Base-by-base conservation (phyloP, 2,113 vertebrate genomes). In the Oryzias javanicus region DNA sequence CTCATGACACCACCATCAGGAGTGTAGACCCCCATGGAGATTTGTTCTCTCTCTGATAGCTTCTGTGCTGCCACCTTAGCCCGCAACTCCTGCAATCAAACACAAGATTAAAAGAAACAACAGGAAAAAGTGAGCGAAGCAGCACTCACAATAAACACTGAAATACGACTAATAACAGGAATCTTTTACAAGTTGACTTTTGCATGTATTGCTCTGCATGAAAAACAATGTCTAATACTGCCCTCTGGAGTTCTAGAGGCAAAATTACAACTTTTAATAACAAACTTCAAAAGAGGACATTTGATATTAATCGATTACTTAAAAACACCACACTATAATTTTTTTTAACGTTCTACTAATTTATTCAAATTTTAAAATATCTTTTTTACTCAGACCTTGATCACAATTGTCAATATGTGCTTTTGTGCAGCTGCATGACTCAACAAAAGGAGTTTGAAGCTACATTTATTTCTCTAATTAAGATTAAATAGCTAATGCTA, bases 51-150 rank as follows among this genome's bases (percentile, higher is more conserved):
- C 82, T 95, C 91, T 15, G 93, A 91, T 82, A 99, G 91, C 79
- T 94, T 99, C 81, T 95, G 94, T 67, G 95, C 95, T 64, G 95
- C 93, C 50, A 94, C 81, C 81, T 92, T 97, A 75, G 93, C 95
- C 78, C 97, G 94, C 82, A 94, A 77, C 83, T 94, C 95, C 96
- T 96, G 85, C 81, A 81, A 85, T 76, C 59, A 78, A 82, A 85
- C 69, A 73, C 62, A 74, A 72, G n/a, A 73, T 55, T 76, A 64
- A 54, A 53, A 67, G 60, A 79, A 74, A 71, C 68, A 75, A 85
- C 80, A 84, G 76, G 74, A 82, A 85, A 72, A 79, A 73, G 60
- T 60, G 74, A 48, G 55, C 67, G 64, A 63, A 65, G 58, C 68
- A 60, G 56, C 59, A 42, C 27, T 55, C 59, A 49, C 53, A 44